Evolutionary conservation across 2,888 invertebrate species (phyloP).

Genomic region (Scaptomyza reducta): DNA sequence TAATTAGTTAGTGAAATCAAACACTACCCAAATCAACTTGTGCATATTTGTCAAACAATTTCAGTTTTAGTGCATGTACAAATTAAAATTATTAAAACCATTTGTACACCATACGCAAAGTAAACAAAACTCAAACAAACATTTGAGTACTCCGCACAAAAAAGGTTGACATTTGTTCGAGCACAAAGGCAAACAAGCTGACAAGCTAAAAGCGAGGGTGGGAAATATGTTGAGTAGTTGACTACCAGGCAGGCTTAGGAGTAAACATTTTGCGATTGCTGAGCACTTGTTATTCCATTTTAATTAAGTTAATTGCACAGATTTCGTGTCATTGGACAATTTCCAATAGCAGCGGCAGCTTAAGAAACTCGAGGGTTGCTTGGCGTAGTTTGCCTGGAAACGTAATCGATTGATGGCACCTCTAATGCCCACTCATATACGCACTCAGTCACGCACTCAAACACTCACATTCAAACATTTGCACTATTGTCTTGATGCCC

Average conservation of each 20-base stretch:
- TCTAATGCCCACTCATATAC: slow-evolving; percentile 51
- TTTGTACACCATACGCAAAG: slow-evolving; percentile 36
- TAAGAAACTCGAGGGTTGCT: slow-evolving; percentile 44
- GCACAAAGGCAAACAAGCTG: slow-evolving; percentile 63
- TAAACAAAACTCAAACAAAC: slow-evolving; percentile 48
- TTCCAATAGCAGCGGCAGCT: slow-evolving; percentile 1
- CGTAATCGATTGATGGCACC: slow-evolving; percentile 67
- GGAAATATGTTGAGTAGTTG: neutral
- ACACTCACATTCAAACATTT: slow-evolving; percentile 16
- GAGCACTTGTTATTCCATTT: slow-evolving; percentile 82
- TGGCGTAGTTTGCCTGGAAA: slow-evolving; percentile 9
- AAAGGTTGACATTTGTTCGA: slow-evolving; percentile 72
- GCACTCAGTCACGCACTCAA: slow-evolving; percentile 56
- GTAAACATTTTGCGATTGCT: slow-evolving; percentile 36
- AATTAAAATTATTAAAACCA: slow-evolving; percentile 74
- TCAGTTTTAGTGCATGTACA: slow-evolving; percentile 58
- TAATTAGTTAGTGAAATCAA: slow-evolving; percentile 63
- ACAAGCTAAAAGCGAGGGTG: neutral
- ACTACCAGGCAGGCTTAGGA: slow-evolving; percentile 19
- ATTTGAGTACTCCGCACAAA: slow-evolving; percentile 16
- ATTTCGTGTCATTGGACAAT: slow-evolving; percentile 71
- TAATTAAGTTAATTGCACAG: slow-evolving; percentile 84
- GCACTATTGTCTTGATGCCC: slow-evolving; percentile 33
- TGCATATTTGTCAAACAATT: slow-evolving; percentile 68
- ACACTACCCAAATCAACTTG: slow-evolving; percentile 45